Evolutionary conservation across 2,113 vertebrate genomes (phyloP).

Genomic region (Petromus typicus): DNA sequence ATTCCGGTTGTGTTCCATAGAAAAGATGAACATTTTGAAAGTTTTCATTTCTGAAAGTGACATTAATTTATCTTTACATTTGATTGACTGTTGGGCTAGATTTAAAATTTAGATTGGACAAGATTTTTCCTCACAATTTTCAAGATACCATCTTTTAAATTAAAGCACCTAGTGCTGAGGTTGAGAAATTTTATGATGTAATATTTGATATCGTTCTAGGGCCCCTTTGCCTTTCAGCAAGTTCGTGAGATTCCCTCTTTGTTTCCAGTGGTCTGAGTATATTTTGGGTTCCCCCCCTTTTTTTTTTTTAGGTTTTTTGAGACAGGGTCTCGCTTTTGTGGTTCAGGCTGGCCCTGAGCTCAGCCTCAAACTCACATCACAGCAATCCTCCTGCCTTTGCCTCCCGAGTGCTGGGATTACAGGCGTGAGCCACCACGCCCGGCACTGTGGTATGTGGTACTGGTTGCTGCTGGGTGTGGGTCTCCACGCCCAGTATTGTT

Average conservation of each 20-base stretch:
- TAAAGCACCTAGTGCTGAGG: neutral
- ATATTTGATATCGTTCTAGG: neutral
- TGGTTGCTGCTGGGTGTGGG: too few species aligned
- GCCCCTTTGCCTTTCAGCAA: neutral
- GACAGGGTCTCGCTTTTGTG: too few species aligned
- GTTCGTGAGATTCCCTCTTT: neutral
- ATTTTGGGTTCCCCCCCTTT: neutral
- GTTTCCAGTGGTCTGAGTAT: neutral
- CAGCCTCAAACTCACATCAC: too few species aligned
- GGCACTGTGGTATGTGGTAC: too few species aligned
- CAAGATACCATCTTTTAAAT: neutral
- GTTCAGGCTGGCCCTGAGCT: too few species aligned
- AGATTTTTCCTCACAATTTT: neutral
- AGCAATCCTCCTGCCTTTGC: too few species aligned
- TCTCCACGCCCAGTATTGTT: too few species aligned
- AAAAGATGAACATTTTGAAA: conserved; percentile 13
- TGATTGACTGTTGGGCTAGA: neutral
- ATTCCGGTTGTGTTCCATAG: neutral
- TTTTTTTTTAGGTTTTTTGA: too few species aligned
- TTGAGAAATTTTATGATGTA: neutral
- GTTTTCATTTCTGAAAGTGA: neutral
- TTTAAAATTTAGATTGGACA: neutral
- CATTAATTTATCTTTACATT: neutral
- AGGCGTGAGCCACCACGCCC: too few species aligned
- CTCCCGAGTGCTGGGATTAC: too few species aligned